Percentiles rank a stretch among this genome's conserved stretches.
phyloP scores from a whole-genome alignment of 2,113 vertebrate species.

The Tylochromis polylepis region DNA sequence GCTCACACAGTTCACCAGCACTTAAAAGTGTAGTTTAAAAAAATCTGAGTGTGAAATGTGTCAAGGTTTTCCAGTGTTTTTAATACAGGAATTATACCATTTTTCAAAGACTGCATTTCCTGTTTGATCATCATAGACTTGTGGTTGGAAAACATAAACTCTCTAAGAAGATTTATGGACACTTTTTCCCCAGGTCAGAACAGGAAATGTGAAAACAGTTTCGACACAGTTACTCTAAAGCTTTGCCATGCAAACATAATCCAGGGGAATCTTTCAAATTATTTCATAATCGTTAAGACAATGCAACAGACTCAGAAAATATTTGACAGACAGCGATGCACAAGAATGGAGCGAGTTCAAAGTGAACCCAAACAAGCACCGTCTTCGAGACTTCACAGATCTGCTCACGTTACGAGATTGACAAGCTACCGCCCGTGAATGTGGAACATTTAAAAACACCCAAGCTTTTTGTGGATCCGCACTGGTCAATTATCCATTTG shows the following conservation, averaged over 20 bases:
- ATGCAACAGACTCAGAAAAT: neutral
- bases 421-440: neutral
- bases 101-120: neutral
- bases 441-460: neutral
- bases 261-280: neutral
- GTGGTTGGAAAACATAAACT: neutral
- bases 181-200: neutral
- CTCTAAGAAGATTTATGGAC: neutral
- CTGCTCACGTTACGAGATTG: neutral
- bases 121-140: neutral
- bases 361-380: neutral
- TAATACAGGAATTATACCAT: neutral
- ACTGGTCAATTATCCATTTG: slow-evolving; percentile 1
- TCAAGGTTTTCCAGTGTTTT: neutral
- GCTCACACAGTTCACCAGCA: neutral
- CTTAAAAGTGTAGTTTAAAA: neutral
- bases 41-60: neutral
- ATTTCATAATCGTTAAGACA: neutral
- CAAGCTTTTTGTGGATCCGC: neutral
- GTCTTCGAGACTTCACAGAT: neutral
- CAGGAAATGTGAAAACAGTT: neutral
- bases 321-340: neutral
- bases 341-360: neutral
- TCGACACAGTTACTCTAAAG: neutral
- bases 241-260: neutral